These are phyloP conservation scores for Acomys russatus DNA, from an alignment of 2,797 vertebrate species.

Conservation along the genomic window DNA sequence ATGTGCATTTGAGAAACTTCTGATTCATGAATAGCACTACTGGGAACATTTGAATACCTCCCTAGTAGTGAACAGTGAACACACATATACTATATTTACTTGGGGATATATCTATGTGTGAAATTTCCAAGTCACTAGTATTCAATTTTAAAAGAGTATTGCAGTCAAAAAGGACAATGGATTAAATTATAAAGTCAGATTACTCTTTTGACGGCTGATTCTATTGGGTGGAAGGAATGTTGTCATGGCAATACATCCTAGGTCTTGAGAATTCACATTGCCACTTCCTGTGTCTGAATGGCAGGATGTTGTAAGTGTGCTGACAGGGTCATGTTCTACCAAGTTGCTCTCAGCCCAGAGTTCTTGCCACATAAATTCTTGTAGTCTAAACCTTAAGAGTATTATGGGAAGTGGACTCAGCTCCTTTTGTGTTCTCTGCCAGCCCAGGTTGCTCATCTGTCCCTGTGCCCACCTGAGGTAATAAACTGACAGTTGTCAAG, in stretches of 20 bases:
- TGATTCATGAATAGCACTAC: background rate
- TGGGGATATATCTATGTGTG: background rate
- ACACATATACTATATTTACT: background rate
- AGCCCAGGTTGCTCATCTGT: conserved; percentile 83
- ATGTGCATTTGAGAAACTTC: background rate
- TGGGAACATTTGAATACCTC: background rate
- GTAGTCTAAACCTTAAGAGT: conserved; percentile 84
- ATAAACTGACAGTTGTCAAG: conserved; percentile 87
- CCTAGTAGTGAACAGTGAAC: background rate
- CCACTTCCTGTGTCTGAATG: conserved; percentile 47
- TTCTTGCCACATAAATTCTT: conserved; percentile 84
- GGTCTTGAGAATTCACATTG: conserved; percentile 5
- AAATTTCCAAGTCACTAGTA: background rate
- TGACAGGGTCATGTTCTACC: conserved; percentile 72
- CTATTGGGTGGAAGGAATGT: conserved; percentile 58
- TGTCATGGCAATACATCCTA: conserved; percentile 51
- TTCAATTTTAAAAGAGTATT: background rate
- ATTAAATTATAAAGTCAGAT: conserved; percentile 67
- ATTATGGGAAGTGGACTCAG: conserved; percentile 83
- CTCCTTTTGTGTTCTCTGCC: conserved; percentile 79
- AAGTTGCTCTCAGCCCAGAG: conserved; percentile 72
- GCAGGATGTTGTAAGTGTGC: conserved; percentile 53
- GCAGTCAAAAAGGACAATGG: conserved; percentile 1
- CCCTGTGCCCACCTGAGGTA: conserved; percentile 81
- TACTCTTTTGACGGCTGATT: conserved; percentile 71